Base-by-base conservation (phyloP, 2,113 vertebrate species). In the Mellivora capensis region DNA sequence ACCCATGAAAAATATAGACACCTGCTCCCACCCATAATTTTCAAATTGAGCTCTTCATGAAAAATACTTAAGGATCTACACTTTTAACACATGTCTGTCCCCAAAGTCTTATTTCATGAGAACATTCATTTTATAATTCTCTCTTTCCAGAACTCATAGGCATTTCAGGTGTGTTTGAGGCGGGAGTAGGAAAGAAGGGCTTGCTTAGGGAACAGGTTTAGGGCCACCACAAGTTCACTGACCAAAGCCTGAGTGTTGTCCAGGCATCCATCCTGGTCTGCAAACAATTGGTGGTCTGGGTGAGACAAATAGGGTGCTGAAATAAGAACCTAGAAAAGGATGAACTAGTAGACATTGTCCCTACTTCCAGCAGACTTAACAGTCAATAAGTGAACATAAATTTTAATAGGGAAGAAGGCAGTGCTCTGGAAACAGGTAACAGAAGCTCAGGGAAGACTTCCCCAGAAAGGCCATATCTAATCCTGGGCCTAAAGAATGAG, bases 361-460 rank as follows among this genome's bases (percentile, higher is more conserved):
- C 82, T 12, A 44, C 42, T 76, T 96, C 31, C 27, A 31, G 15
- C 0, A 15, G 23, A 23, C 27, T 85, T 44, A 17, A 17, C 0
- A 27, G 34, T 71, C 4, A 34, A 37, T 20, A 76, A 52, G 31
- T 71, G 79, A 52, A 85, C 6, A 80, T 25, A 42, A 47, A 10
- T 25, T 94, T n/a, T 15, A 52, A 83, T 23, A 20, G 64, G 34
- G 69, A 92, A 59, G 79, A 13, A 61, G 1, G 6, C 47, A 21
- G 17, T 7, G 3, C 3, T 31, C 2, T 29, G 13, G 49, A 37
- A n/a, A 42, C 10, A 6, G 0, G 6, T 29, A 47, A 47, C 57
- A 49, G 25, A 54, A 49, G 81, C 11, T 0, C 88, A 61, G 59
- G 23, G 71, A 37, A 79, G 13, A 9, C 47, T 59, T 76, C 39